Base-by-base conservation (phyloP, 2,113 vertebrate species). In the Eira barbara region DNA sequence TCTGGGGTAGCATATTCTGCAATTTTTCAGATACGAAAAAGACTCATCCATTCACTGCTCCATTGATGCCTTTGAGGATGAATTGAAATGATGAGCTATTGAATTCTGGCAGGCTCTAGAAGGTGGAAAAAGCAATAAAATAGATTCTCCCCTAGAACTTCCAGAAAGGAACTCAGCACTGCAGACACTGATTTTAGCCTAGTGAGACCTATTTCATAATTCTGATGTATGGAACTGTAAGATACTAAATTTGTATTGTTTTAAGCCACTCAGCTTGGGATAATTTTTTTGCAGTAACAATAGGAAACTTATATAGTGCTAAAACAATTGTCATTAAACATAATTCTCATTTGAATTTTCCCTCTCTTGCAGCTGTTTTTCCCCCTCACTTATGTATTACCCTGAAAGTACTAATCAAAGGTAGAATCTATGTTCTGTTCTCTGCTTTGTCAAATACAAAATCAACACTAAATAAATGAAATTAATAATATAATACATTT, bases 1-100 rank as follows among this genome's bases (percentile, higher is more conserved):
- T 85, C 83, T 45, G 20, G 39, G 11, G 71, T 42, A 29, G 82
- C 59, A 85, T 34, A 47, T 34, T 85, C 59, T 45, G 18, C 52
- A 29, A 29, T 4, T 17, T 17, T 61, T 73, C 13, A 59, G 52
- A 47, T 36, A 4, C 10, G 29, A 52, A 31, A 47, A 27, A 31
- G 2, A 45, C 2, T 76, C 49, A 29, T 27, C 9, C 3, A 39
- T 5, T 79, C 36, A 8, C n/a, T 81, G 61, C 1, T 2, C 3
- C 4, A 52, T 45, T 63, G 10, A 11, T 52, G 20, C 21, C 7
- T 34, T 36, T 39, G 20, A 86, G 31, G 67, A 36, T 13, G 10
- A 15, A 83, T 57, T 12, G 2, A 1, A 8, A 17, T 23, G 8
- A 9, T 1, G 7, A 39, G 29, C 4, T 69, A 5, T 3, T 52